Conservation (phyloP, 2,888 invertebrate species). For the Caenorhabditis sulstoni region DNA sequence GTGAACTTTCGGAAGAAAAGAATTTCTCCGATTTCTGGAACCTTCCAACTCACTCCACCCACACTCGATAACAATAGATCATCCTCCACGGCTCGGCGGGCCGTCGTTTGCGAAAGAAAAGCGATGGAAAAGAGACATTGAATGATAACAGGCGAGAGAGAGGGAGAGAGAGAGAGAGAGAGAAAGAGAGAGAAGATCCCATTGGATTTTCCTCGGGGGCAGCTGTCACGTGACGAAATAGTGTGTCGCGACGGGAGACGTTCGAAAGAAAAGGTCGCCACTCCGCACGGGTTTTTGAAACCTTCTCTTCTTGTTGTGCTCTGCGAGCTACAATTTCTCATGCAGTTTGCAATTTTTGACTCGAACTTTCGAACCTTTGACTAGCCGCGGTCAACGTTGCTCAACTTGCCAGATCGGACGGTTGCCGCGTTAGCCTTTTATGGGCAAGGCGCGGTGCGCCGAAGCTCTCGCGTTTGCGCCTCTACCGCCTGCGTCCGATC, state of each 20-base stretch:
- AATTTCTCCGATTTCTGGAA: background rate
- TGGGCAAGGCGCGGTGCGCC: too few relatives aligned
- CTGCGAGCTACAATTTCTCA: background rate
- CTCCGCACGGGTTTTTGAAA: slow-evolving; percentile 20
- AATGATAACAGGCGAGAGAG: slow-evolving; percentile 27
- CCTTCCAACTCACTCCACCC: slow-evolving; percentile 3
- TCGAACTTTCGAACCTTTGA: too few relatives aligned
- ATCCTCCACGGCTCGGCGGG: too few relatives aligned
- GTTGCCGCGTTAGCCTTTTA: too few relatives aligned
- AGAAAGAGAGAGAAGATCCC: slow-evolving; percentile 18
- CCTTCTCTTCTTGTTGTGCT: background rate
- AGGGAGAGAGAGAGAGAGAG: slow-evolving; percentile 25
- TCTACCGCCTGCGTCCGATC: too few relatives aligned
- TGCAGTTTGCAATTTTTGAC: background rate
- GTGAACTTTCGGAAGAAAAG: background rate
- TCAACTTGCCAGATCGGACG: too few relatives aligned
- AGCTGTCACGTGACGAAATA: slow-evolving; percentile 21
- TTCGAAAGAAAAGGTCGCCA: slow-evolving; percentile 24
- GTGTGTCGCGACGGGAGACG: background rate
- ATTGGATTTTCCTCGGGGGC: background rate
- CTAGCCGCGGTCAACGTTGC: too few relatives aligned
- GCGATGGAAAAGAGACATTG: slow-evolving; percentile 18
- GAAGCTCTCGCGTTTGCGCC: too few relatives aligned
- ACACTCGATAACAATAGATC: slow-evolving; percentile 42
- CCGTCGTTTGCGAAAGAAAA: slow-evolving; percentile 8